Evolutionary conservation across 1,140 invertebrate species (phyloP).

Genomic region (Drosophila rhopaloa): DNA sequence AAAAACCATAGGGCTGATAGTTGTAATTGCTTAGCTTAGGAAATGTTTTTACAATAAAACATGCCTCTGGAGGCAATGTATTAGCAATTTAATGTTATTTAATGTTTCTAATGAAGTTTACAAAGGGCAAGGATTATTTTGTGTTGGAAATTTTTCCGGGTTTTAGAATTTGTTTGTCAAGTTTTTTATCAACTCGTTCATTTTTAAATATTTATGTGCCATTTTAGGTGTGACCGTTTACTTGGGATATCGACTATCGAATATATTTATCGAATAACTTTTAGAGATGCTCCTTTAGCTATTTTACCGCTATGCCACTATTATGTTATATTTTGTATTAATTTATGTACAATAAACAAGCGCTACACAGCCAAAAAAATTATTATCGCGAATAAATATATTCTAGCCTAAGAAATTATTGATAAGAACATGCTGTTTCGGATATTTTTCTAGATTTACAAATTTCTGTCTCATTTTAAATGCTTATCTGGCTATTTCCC

Average conservation of each 20-base stretch:
- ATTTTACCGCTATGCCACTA: neutral
- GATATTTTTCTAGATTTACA: neutral
- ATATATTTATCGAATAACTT: neutral
- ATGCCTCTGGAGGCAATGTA: neutral
- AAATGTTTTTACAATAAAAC: neutral
- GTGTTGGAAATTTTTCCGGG: too few relatives aligned
- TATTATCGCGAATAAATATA: neutral
- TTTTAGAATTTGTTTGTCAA: too few relatives aligned
- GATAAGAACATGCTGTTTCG: neutral
- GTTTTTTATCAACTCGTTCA: neutral
- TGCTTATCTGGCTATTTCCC: neutral
- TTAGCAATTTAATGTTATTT: neutral
- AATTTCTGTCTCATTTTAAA: too few relatives aligned
- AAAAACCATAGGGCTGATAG: conserved; percentile 22
- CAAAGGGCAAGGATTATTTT: too few relatives aligned
- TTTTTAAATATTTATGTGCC: neutral
- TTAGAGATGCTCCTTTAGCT: neutral
- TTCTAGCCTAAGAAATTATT: neutral
- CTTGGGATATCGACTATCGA: neutral
- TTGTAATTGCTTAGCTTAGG: conserved; percentile 10
- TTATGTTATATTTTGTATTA: neutral
- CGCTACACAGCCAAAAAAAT: too few relatives aligned
- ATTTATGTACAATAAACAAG: too few relatives aligned
- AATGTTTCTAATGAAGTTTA: neutral
- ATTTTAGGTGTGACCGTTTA: neutral